These are phyloP conservation scores for Corydoras maculifer DNA, from an alignment of 2,113 vertebrate genomes.

Conservation along the genomic window DNA sequence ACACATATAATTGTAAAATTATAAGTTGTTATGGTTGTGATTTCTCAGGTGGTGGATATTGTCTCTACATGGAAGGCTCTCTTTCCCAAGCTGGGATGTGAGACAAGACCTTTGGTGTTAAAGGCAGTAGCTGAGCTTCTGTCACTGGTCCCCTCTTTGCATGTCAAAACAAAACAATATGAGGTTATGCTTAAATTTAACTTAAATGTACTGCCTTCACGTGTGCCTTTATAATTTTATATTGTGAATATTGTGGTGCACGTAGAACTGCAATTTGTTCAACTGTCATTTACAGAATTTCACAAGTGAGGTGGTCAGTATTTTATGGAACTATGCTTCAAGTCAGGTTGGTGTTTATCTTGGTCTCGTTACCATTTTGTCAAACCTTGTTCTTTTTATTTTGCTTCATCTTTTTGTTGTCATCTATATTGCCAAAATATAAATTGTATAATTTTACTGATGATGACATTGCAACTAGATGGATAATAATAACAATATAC, in stretches of 20 bases:
- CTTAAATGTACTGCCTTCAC: neutral
- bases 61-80: constrained; percentile 83
- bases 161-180: constrained; percentile 80
- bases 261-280: neutral
- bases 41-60: constrained; percentile 84
- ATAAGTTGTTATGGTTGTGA: neutral
- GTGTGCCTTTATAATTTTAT: neutral
- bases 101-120: constrained; percentile 77
- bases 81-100: constrained; percentile 74
- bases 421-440: no score
- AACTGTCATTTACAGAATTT: constrained; percentile 70
- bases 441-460: no score
- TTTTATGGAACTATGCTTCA: constrained; percentile 82
- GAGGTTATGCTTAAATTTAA: constrained; percentile 64
- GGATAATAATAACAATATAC: no score
- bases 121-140: constrained; percentile 77
- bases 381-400: neutral
- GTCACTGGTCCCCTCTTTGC: constrained; percentile 79
- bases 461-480: no score
- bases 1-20: no score
- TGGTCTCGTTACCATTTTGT: neutral
- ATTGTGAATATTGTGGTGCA: neutral
- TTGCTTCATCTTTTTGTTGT: neutral
- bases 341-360: constrained; percentile 65
- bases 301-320: constrained; percentile 75